These are phyloP conservation scores for Chelon auratus DNA, from an alignment of 2,797 vertebrate species.

Conservation along the genomic window DNA sequence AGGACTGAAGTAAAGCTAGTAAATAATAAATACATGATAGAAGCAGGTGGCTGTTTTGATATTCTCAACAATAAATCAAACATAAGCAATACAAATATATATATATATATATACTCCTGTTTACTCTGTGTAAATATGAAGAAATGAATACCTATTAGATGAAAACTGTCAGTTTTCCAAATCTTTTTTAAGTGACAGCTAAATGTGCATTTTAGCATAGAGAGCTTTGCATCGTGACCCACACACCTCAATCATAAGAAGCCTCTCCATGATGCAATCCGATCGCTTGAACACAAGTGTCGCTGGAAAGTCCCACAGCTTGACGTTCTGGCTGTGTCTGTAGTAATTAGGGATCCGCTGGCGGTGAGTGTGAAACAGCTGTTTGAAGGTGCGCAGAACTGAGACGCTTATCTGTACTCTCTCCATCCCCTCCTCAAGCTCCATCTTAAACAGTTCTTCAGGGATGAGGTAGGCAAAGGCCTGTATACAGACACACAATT, in stretches of 20 bases:
- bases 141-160: background rate
- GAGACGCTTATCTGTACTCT: slow-evolving; percentile 78
- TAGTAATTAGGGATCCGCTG: slow-evolving; percentile 64
- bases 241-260: slow-evolving; percentile 78
- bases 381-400: slow-evolving; percentile 81
- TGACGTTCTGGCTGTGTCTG: slow-evolving; percentile 46
- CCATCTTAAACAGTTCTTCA: slow-evolving; percentile 88
- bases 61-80: background rate
- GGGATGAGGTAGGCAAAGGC: slow-evolving; percentile 84
- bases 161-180: background rate
- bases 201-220: background rate
- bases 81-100: background rate
- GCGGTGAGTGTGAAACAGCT: slow-evolving; percentile 75
- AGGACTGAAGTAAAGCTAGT: background rate
- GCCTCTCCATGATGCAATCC: slow-evolving; percentile 77
- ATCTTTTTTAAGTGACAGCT: background rate
- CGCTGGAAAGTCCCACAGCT: slow-evolving; percentile 82
- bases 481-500: slow-evolving; percentile 58
- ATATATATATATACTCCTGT: background rate
- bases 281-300: slow-evolving; percentile 77
- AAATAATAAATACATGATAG: background rate
- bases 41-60: too few species aligned
- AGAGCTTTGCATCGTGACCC: background rate
- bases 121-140: background rate
- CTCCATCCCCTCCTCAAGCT: slow-evolving; percentile 84